These are phyloP conservation scores for Smittia sp. DNA, from an alignment of 2,888 invertebrate genomes.

Conservation along the genomic window DNA sequence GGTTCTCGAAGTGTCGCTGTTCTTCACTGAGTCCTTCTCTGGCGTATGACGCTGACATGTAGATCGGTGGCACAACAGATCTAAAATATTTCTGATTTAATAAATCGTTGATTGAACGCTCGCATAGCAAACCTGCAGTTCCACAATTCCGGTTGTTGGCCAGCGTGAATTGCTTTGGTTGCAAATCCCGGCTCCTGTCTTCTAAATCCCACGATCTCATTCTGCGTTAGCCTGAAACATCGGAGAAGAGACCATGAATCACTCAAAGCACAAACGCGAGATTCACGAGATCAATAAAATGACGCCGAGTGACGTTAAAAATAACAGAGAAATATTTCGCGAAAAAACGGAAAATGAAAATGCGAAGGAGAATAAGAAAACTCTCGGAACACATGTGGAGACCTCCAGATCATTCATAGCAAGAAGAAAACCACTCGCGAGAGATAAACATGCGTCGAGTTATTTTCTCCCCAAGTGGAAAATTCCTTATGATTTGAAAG, in stretches of 20 bases:
- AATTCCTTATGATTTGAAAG: too few species aligned
- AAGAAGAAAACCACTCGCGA: neutral
- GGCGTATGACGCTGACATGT: slow-evolving; percentile 90
- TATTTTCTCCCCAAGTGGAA: too few species aligned
- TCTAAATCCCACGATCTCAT: slow-evolving; percentile 51
- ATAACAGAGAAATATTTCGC: neutral
- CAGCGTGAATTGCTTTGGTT: slow-evolving; percentile 90
- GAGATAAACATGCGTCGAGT: neutral
- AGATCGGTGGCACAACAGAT: slow-evolving; percentile 86
- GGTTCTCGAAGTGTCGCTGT: slow-evolving; percentile 84
- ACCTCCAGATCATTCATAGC: neutral
- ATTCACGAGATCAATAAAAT: neutral
- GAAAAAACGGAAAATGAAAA: neutral
- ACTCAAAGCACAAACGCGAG: neutral
- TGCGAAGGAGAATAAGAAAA: neutral
- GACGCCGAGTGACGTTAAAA: neutral
- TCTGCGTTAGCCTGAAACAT: slow-evolving; percentile 26
- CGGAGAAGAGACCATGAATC: neutral
- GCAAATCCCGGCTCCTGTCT: slow-evolving; percentile 70
- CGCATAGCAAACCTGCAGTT: slow-evolving; percentile 55
- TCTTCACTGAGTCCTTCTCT: slow-evolving; percentile 88
- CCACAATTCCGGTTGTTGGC: slow-evolving; percentile 91
- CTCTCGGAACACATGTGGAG: neutral
- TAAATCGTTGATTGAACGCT: too few species aligned
- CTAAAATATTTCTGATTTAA: slow-evolving; percentile 55